phyloP scores from a whole-genome alignment of 1,140 invertebrate genomes.

The Trichogramma pretiosum region DNA sequence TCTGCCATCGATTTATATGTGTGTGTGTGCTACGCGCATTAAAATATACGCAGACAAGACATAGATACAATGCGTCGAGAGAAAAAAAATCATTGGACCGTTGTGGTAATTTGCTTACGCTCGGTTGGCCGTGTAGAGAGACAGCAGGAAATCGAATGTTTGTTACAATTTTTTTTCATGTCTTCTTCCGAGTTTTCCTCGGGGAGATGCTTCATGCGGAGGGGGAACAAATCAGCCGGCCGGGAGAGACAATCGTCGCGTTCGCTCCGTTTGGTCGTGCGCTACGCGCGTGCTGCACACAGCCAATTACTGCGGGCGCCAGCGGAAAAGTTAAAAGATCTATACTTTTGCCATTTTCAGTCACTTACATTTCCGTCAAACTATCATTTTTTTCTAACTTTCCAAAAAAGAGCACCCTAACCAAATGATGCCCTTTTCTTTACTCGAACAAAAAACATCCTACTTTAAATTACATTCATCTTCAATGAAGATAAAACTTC shows the following conservation, averaged over 20 bases:
- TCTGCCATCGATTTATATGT: constrained; percentile 11
- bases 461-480: no score
- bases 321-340: not conserved
- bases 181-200: no score
- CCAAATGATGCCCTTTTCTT: no score
- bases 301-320: not conserved
- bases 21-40: not conserved
- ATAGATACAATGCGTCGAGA: no score
- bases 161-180: constrained; percentile 18
- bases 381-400: no score
- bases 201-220: not conserved
- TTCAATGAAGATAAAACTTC: no score
- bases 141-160: constrained; percentile 30
- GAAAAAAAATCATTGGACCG: constrained; percentile 29
- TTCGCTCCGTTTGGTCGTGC: not conserved
- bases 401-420: no score
- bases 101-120: constrained; percentile 9
- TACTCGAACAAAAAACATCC: no score
- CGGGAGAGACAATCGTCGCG: not conserved
- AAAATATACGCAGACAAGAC: no score
- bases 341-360: no score
- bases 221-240: no score
- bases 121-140: constrained; percentile 20
- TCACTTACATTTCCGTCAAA: not conserved
- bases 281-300: no score